Evolutionary conservation across 2,797 vertebrate species (phyloP), one percentile per base, ranked within the genome.

Genomic region (Myiothlypis coronata): DNA sequence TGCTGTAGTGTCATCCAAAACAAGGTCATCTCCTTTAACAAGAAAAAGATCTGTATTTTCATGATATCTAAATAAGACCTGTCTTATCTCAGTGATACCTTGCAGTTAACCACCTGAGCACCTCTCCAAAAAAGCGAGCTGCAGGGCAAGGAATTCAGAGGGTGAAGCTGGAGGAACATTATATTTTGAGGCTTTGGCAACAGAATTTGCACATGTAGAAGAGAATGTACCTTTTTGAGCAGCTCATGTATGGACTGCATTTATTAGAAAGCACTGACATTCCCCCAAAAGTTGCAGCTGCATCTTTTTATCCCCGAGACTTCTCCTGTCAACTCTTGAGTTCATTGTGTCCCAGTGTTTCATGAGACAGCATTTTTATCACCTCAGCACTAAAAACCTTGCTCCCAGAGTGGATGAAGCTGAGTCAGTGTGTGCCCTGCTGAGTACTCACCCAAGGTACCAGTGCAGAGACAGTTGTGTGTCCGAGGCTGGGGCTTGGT

Each of bases 391-490:
- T 41, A 70, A 32, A 60, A 47, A 49, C 7, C 5, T 18, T 52
- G 4, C 41, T 23, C 20, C 26, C 8, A 67, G 77, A 3, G 13
- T 43, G 47, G 47, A 18, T 16, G 49, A 22, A 88, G 76, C 52
- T 65, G 35, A 4, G 13, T 21, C 17, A 3, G 11, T 17, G 5
- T 24, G 35, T 61, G 30, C 11, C 32, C 26, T 69, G 12, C 5
- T 0, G 0, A 4, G 95, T 95, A 98, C 99, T 99, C 98, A 99
- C 99, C 99, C 98, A 99, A 98, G 98, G 99, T 99, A 98, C 99
- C 99, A 61, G 99, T 99, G 98, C 99, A 99, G 97, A 99, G 99
- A 98, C 99, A 99, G 98, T 99, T 99, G 99, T 99, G 99, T 98
- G 99, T 99, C 98, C 99, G 99, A 78, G 99, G 99, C 98, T 99